Evolutionary conservation across 1,140 invertebrate species (phyloP).

Genomic region (Eupristina koningsbergeri): DNA sequence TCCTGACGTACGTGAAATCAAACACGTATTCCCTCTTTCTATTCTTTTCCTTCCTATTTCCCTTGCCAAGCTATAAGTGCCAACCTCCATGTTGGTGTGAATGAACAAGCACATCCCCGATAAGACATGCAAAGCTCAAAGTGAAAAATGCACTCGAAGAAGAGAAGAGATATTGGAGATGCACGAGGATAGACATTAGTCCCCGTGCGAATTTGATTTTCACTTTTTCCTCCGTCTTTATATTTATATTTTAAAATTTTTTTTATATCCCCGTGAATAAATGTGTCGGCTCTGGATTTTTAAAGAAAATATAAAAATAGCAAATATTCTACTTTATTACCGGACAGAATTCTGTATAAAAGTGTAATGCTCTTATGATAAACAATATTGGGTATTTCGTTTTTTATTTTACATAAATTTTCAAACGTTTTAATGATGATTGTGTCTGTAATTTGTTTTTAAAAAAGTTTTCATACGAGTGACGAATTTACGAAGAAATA

Average conservation of each 20-base stretch:
- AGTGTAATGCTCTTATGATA: too few species aligned
- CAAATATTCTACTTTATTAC: neutral
- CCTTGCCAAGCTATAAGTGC: neutral
- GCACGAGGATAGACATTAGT: neutral
- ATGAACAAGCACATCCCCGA: neutral
- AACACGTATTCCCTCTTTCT: neutral
- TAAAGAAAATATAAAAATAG: neutral
- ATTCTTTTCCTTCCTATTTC: neutral
- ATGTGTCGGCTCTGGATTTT: neutral
- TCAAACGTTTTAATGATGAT: too few species aligned
- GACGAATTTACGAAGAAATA: too few species aligned
- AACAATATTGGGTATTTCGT: neutral
- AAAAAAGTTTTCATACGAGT: too few species aligned
- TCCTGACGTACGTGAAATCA: neutral
- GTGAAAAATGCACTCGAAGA: neutral
- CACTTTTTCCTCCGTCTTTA: neutral
- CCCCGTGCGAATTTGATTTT: neutral
- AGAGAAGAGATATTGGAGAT: neutral
- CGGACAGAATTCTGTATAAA: neutral
- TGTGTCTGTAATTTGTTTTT: too few species aligned
- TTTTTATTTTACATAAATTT: too few species aligned
- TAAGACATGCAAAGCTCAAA: neutral
- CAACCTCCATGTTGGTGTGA: neutral
- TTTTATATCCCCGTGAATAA: neutral
- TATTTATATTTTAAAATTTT: neutral